Percentiles rank a stretch among this genome's conserved stretches.
phyloP scores from a whole-genome alignment of 1,140 invertebrate genomes.

The Schlechtendalia chinensis region DNA sequence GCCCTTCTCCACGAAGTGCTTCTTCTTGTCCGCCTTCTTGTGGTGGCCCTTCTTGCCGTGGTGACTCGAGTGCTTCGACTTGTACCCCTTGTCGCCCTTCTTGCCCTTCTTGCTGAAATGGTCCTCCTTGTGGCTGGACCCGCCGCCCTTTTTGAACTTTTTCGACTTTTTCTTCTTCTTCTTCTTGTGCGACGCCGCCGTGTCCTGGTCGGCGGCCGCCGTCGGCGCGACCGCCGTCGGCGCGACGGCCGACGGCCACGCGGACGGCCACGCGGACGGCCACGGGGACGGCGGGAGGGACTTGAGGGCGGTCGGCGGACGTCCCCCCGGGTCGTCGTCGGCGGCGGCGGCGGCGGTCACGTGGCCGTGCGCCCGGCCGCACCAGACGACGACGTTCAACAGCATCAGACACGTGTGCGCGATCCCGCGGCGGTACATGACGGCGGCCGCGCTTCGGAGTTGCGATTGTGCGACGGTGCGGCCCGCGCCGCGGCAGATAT shows the following conservation, averaged over 20 bases:
- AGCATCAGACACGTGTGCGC: constrained; percentile 6
- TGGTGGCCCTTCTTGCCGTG: constrained; percentile 69
- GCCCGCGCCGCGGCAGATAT: neutral
- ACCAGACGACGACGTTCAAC: neutral
- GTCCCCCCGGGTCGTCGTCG: constrained; percentile 19
- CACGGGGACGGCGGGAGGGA: too few relatives aligned
- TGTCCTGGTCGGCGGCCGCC: neutral
- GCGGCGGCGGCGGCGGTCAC: neutral
- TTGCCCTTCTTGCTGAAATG: constrained; percentile 62
- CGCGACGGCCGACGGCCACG: neutral
- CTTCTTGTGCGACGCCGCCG: constrained; percentile 52
- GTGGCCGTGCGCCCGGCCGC: neutral
- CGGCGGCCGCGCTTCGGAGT: neutral
- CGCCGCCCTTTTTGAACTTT: constrained; percentile 52
- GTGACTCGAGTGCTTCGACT: constrained; percentile 64
- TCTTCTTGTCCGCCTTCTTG: constrained; percentile 66
- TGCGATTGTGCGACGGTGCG: neutral
- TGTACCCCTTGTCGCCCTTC: constrained; percentile 62
- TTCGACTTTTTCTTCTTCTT: constrained; percentile 49
- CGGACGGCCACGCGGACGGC: too few relatives aligned
- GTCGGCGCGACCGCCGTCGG: neutral
- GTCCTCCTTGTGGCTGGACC: constrained; percentile 58
- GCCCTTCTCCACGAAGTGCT: constrained; percentile 64
- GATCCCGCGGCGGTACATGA: constrained; percentile 1
- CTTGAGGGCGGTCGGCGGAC: too few relatives aligned